These are phyloP conservation scores for Tachyglossus aculeatus DNA, from an alignment of 2,797 vertebrate genomes.

Conservation along the genomic window DNA sequence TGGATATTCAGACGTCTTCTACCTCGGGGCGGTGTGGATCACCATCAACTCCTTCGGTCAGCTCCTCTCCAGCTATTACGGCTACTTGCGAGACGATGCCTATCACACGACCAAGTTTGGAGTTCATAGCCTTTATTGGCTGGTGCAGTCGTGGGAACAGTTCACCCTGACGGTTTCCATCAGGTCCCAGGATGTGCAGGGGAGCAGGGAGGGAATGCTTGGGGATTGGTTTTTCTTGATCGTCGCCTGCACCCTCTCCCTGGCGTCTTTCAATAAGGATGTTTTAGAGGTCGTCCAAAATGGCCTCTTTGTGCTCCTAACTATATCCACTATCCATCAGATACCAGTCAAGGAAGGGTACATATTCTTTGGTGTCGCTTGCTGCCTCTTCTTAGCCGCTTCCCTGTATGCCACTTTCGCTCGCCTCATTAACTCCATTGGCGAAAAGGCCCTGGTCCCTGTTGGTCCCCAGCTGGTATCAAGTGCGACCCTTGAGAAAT, in stretches of 20 bases:
- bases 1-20: constrained; percentile 79
- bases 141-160: constrained; percentile 88
- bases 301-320: constrained; percentile 79
- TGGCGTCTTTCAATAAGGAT: constrained; percentile 81
- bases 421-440: constrained; percentile 86
- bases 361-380: constrained; percentile 82
- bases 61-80: constrained; percentile 85
- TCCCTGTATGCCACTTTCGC: constrained; percentile 84
- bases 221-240: constrained; percentile 88
- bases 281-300: constrained; percentile 84
- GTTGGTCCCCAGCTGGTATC: constrained; percentile 79
- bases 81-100: constrained; percentile 81
- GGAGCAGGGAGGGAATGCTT: constrained; percentile 75
- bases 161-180: constrained; percentile 73
- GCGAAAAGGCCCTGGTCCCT: constrained; percentile 85
- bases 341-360: constrained; percentile 74
- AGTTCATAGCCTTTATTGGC: constrained; percentile 83
- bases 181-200: constrained; percentile 4
- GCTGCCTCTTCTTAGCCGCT: constrained; percentile 74
- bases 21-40: constrained; percentile 80
- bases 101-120: constrained; percentile 87
- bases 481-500: constrained; percentile 67
- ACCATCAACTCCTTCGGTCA: constrained; percentile 82
- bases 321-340: constrained; percentile 79
- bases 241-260: constrained; percentile 74